phyloP scores from a whole-genome alignment of 2,888 invertebrate species.

The Adelognathus sp. region DNA sequence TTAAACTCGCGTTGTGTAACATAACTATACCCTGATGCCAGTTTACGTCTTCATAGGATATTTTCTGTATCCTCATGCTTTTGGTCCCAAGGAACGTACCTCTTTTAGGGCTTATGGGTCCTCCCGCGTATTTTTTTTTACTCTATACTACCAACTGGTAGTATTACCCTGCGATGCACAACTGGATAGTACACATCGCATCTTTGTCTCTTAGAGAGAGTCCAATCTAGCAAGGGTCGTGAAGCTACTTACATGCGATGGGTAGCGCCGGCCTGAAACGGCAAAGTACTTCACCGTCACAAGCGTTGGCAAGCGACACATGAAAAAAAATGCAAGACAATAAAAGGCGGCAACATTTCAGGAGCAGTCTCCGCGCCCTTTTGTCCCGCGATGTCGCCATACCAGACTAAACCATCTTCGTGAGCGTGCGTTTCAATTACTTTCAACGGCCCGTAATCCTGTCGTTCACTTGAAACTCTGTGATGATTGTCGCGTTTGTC shows the following conservation, averaged over 20 bases:
- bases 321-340: background rate
- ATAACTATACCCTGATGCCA: background rate
- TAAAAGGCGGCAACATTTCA: background rate
- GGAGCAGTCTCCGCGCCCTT: background rate
- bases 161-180: conserved; percentile 5
- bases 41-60: conserved; percentile 23
- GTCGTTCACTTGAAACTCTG: conserved; percentile 5
- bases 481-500: conserved; percentile 32
- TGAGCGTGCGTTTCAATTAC: conserved; percentile 24
- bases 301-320: background rate
- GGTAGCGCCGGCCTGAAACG: too few relatives aligned
- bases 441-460: background rate
- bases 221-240: too few relatives aligned
- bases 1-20: background rate
- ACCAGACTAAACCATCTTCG: conserved; percentile 21
- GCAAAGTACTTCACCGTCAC: conserved; percentile 2
- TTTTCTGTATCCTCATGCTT: conserved; percentile 32
- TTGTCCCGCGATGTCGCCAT: conserved; percentile 1
- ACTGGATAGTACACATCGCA: conserved; percentile 8
- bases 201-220: conserved; percentile 21
- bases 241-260: too few relatives aligned
- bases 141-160: conserved; percentile 13
- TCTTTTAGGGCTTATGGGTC: conserved; percentile 49
- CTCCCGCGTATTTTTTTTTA: conserved; percentile 49
- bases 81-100: conserved; percentile 51